Base-by-base conservation (phyloP, 2,888 invertebrate genomes). In the Drosophila mayaguana region DNA sequence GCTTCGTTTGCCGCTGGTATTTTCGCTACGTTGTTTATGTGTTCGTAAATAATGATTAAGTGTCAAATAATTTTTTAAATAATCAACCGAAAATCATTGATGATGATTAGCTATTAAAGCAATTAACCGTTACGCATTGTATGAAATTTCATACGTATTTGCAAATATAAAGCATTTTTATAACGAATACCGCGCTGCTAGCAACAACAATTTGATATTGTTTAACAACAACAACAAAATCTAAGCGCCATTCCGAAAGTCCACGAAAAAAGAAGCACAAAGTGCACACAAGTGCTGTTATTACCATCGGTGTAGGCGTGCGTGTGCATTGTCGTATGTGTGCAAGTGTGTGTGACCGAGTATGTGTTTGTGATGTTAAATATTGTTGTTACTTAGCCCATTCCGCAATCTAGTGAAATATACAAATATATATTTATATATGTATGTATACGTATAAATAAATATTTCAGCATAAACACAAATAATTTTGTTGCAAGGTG, bases 341-440 rank as follows among this genome's bases (percentile, higher is more conserved):
- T 54, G 74, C 61, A 22, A 48, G 61, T 55, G 55, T 55, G 63
- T 70, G 61, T 68, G 64, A 50, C 71, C 61, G 66, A 63, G 53
- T 59, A 63, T 82, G 85, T 79, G 83, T 68, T 84, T 75, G 76
- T 83, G 76, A 84, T 74, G 82, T 76, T 46, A 55, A 5, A 68
- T 77, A 68, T 87, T 84, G 60, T 81, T 80, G 57, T 74, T 74
- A 60, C 59, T 72, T 70, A 51, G 46, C 43, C 55, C 65, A 78
- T 80, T 82, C 82, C 80, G 57, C 70, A 62, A 65, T 62, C 55
- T 53, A 56, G 72, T 59, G 45, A 53, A 54, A 53, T 12, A 42
- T 6, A 38, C 43, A 14, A 14, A 6, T 36, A 14, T 43, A 59
- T 1, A 45, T 53, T 43, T 22, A 70, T 62, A 18, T 38, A 38